Evolutionary conservation across 1,140 invertebrate genomes (phyloP), one percentile per base, ranked within the genome.

Genomic region (Drepana arcuata): DNA sequence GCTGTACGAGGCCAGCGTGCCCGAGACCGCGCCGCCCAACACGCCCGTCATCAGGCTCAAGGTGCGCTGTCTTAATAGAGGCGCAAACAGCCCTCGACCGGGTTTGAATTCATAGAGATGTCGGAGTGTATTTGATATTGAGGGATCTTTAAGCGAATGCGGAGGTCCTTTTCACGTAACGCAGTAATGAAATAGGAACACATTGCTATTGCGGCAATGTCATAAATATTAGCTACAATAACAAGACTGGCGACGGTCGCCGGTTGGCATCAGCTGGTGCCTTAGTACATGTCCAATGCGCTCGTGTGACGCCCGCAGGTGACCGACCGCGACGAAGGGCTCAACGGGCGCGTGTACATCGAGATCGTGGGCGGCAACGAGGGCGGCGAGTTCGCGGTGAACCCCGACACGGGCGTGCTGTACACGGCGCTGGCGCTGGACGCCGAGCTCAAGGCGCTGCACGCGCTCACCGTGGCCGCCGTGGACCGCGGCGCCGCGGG

Each of bases 351-450:
- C 54, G 93, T 97, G 0, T 91, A 90, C 41, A 88, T 96, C 30
- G 92, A 93, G 74, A 96, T 99, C 35, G 94, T 96, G 2, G 93
- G 92, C 7, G 95, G 96, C 0, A 97, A 98, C 75, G 92, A 95
- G 57, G 93, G 93, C 16, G 89, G 90, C 0, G 93, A 95, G 55
- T 98, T 98, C 69, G 82, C 87, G 21, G 90, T 98, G 6, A 94
- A 96, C 71, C 89, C 93, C 0, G 89, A 92, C 48, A 95, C 94
- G 0, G 96, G 96, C 0, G 92, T 98, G 85, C 71, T 98, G 0
- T 95, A 95, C 56, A 96, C 95, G 0, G 89, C 92, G 14, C 89
- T 92, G 7, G 75, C 79, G 23, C 82, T 99, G 1, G 97, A 99
- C 65, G 93, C 94, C 0, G 97, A 99, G 84, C 87, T 75, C 4